Evolutionary conservation across 2,113 vertebrate species (phyloP), one percentile per base, ranked within the genome.

Genomic region (Naja naja): DNA sequence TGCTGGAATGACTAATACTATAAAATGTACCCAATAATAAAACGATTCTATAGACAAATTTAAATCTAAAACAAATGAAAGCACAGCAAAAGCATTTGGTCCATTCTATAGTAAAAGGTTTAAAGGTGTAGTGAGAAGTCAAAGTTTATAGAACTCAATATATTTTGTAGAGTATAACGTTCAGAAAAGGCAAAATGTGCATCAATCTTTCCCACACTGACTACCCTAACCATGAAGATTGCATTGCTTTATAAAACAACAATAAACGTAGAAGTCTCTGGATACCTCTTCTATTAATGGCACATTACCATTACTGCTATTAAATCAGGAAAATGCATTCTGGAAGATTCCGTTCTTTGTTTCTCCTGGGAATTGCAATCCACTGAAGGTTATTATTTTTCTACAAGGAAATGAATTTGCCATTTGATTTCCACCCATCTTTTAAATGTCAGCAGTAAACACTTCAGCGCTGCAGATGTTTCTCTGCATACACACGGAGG

Each of bases 291-390:
- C 12, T 30, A 91, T 43, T 39, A 81, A 39, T 43, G 74, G 39
- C 34, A 64, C 3, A 90, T n/a, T 64, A 30, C 69, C 7, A 23
- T 89, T 58, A 56, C 9, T 39, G 53, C 27, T 39, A 16, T 93
- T 60, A 60, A 47, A 49, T 3, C n/a, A 45, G 43, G n/a, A 47
- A 60, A 86, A 56, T 52, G 0, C 20, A 88, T 55, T 12, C 55
- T 92, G 88, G 88, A 23, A 88, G 90, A 87, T 86, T 39, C 27
- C 90, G 89, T 54, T 87, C 52, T 94, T 89, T 45, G 39, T 74
- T 95, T 96, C 93, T 39, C 91, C 89, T 90, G 92, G 85, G 93
- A 94, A 64, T 86, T 92, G 90, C 91, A 94, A 95, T 93, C 74
- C 34, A 91, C 88, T 54, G 89, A 91, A 88, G 11, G 49, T 85